Evolutionary conservation across 2,888 invertebrate genomes (phyloP).

Genomic region (Lottia scabra): DNA sequence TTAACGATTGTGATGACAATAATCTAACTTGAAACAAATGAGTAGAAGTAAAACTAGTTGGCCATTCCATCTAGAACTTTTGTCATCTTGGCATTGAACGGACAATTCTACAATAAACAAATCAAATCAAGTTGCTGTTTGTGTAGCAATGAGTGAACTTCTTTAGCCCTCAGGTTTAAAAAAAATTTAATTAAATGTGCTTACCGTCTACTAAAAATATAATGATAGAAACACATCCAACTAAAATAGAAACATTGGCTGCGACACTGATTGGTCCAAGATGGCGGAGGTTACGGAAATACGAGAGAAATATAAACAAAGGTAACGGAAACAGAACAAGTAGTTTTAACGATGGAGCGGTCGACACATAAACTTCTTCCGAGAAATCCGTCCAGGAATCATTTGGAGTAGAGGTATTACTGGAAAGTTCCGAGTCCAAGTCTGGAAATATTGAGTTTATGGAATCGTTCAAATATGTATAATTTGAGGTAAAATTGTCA

Average conservation of each 20-base stretch:
- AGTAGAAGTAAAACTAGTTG: too few relatives aligned
- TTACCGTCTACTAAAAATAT: conserved; percentile 52
- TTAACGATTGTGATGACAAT: too few relatives aligned
- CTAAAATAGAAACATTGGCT: conserved; percentile 58
- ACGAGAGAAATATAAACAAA: conserved; percentile 58
- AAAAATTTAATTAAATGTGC: conserved; percentile 11
- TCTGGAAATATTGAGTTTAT: background rate
- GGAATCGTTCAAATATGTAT: background rate
- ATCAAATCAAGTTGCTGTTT: too few relatives aligned
- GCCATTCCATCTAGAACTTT: too few relatives aligned
- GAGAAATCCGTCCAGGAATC: conserved; percentile 3
- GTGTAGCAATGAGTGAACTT: too few relatives aligned
- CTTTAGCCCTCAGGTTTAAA: too few relatives aligned
- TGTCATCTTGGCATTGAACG: too few relatives aligned
- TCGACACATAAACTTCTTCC: conserved; percentile 14
- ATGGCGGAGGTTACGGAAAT: conserved; percentile 56
- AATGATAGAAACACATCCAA: conserved; percentile 57
- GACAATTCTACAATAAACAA: too few relatives aligned
- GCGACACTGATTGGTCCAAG: conserved; percentile 59
- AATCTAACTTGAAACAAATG: too few relatives aligned
- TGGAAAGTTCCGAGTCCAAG: background rate
- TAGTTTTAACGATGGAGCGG: conserved; percentile 52
- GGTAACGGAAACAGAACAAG: conserved; percentile 58
- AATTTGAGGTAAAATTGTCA: background rate
- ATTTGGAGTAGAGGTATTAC: background rate